phyloP scores from a whole-genome alignment of 2,797 vertebrate species.

The Spea hammondii region DNA sequence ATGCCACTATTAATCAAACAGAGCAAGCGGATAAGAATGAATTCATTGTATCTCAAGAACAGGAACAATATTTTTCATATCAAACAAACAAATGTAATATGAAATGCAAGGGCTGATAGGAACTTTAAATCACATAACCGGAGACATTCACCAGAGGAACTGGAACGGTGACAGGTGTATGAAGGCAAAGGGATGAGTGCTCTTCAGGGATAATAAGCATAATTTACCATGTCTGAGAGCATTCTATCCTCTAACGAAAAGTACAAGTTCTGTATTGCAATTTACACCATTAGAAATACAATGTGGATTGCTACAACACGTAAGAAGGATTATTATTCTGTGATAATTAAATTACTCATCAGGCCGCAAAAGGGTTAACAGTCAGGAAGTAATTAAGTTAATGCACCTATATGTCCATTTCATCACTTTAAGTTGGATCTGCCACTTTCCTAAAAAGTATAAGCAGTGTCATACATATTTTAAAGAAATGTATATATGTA shows the following conservation, averaged over 20 bases:
- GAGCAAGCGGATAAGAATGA: background rate
- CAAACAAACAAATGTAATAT: background rate
- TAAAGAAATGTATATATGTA: too few species aligned
- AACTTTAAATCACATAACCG: slow-evolving; percentile 14
- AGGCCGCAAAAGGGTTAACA: too few species aligned
- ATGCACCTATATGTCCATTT: too few species aligned
- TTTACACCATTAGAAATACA: too few species aligned
- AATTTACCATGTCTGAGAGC: background rate
- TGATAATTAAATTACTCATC: too few species aligned
- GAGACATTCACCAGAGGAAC: background rate
- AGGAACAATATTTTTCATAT: slow-evolving; percentile 1
- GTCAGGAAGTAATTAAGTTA: too few species aligned
- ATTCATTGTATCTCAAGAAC: background rate
- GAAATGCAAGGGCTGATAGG: background rate
- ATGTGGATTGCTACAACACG: too few species aligned
- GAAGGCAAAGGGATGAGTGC: background rate
- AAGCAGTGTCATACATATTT: too few species aligned
- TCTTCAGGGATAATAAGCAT: slow-evolving; percentile 7
- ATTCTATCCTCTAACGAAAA: slow-evolving; percentile 10
- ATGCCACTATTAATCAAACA: background rate
- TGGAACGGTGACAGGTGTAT: background rate
- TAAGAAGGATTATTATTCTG: too few species aligned
- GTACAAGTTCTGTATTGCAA: background rate
- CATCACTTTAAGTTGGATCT: too few species aligned
- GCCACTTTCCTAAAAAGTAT: too few species aligned